These are phyloP conservation scores for Pteronura brasiliensis DNA, from an alignment of 2,113 vertebrate species.

Conservation along the genomic window DNA sequence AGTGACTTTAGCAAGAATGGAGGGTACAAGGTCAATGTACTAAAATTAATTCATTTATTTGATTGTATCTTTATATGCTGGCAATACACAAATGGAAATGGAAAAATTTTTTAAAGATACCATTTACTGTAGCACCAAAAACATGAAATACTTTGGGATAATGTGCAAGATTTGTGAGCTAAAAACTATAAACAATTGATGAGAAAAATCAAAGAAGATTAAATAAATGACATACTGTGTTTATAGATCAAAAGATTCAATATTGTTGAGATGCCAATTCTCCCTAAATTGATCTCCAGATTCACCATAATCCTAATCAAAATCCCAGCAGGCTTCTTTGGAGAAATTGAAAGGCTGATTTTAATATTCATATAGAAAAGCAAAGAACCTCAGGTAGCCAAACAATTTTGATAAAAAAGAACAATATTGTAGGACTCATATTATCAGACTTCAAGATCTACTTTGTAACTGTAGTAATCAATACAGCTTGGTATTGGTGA, in stretches of 20 bases:
- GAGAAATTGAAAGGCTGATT: background rate
- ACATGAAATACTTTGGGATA: background rate
- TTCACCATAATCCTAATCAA: background rate
- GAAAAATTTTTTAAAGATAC: background rate
- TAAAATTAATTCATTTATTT: background rate
- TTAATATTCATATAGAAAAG: background rate
- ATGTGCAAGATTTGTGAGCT: background rate
- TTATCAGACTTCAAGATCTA: background rate
- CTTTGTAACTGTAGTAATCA: background rate
- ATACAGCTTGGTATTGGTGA: background rate
- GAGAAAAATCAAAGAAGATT: background rate
- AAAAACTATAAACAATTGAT: background rate
- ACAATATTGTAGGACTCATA: background rate
- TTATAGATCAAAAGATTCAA: background rate
- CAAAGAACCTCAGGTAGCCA: background rate
- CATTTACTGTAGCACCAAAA: background rate
- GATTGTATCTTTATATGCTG: background rate
- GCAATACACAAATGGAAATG: background rate
- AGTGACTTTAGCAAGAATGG: background rate
- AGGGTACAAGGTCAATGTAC: background rate
- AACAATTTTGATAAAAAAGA: background rate
- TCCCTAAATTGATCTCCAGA: background rate
- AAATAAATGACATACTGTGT: background rate
- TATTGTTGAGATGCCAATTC: background rate
- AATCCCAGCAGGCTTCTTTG: background rate